Base-by-base conservation (phyloP, 2,888 invertebrate species). In the Leistus spinibarbis region DNA sequence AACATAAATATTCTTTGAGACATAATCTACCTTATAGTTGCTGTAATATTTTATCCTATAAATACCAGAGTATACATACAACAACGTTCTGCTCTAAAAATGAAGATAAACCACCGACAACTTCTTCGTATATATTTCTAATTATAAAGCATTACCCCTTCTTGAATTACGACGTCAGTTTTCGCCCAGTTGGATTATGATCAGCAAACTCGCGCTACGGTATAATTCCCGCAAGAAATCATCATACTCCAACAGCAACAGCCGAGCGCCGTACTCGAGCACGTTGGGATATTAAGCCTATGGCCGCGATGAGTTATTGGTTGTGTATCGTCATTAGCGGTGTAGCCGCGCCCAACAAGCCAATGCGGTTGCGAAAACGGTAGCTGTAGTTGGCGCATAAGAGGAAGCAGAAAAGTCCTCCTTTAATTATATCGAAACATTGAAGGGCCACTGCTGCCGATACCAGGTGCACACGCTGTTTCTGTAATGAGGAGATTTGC, bases 231-330 rank as follows among this genome's bases (percentile, higher is more conserved):
- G 70, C 62, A 63, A 70, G 70, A 70, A 70, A 70, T 70, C 64
- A 64, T 64, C 20, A 22, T 40, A 40, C 40, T 40, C 40, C 40
- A 40, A 40, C 40, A 13, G 40, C 40, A 40, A 40, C 40, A 40
- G 40, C 40, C 40, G 40, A 40, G 40, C 40, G 40, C 40, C 40
- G 40, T 10, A 13, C 40, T 40, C 40, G 13, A 10, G 60, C 22
- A 60, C 19, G 60, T 5, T 60, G 16, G 40, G 24, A 27, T 64
- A 64, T 64, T 27, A 27, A 24, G 16, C 23, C 64, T 20, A 64
- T 64, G 64, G 20, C 24, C 23, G 22, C 64, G 62, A 62, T 19
- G 72, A 72, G 72, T 65, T 72, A 72, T 72, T 72, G 72, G 72
- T 17, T 24, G 24, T 69, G 69, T 69, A 69, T 57, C 69, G 69